Conservation (phyloP, 2,888 invertebrate genomes). For the Tipula lateralis region DNA sequence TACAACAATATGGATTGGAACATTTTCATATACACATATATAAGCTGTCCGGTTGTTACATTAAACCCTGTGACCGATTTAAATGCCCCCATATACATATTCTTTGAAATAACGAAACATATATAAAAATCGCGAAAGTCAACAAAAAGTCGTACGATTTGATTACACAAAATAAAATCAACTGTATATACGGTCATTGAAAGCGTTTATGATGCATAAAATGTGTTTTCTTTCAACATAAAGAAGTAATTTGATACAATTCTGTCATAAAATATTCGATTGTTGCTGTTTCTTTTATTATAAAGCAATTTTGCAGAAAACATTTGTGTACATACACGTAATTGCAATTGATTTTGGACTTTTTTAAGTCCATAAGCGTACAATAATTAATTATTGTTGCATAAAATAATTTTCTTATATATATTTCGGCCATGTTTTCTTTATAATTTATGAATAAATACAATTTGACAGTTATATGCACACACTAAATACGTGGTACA, state of each 20-base stretch:
- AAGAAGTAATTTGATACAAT: conserved; percentile 19
- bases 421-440: not conserved
- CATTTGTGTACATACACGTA: not conserved
- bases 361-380: not conserved
- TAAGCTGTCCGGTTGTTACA: not conserved
- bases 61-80: not conserved
- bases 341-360: not conserved
- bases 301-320: not conserved
- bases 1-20: no score
- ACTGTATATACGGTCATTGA: not conserved
- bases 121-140: not conserved
- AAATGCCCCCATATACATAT: not conserved
- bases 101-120: not conserved
- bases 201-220: conserved; percentile 3
- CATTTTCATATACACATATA: not conserved
- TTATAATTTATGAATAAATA: not conserved
- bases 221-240: not conserved
- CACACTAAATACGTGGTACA: not conserved
- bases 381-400: conserved; percentile 6
- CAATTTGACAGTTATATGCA: not conserved
- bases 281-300: not conserved
- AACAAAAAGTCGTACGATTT: not conserved
- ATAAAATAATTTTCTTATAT: not conserved
- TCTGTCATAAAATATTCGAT: not conserved
- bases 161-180: not conserved